A percentile compares a stretch with the other conserved stretches of the same genome.
Evolutionary conservation across 2,113 vertebrate genomes (phyloP).

Genomic region (Cygnus buccinator): DNA sequence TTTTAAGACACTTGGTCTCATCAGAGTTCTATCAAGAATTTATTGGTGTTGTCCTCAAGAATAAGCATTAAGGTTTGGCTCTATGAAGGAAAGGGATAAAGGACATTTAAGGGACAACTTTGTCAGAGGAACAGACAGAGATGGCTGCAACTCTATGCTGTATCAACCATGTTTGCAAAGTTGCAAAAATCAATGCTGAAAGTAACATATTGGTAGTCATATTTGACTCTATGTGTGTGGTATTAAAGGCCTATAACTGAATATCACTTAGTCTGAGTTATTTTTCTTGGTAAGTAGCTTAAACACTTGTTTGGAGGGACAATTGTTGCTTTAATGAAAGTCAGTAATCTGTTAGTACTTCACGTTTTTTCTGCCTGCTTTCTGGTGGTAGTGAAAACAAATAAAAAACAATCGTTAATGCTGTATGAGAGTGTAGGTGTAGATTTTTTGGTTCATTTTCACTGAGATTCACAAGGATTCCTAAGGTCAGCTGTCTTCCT

Average conservation of each 20-base stretch:
- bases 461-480: not conserved
- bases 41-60: not conserved
- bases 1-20: not conserved
- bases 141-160: not conserved
- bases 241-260: not conserved
- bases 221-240: not conserved
- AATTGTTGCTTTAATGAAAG: not conserved
- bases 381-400: not conserved
- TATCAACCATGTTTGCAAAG: not conserved
- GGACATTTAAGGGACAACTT: not conserved
- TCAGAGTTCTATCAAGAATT: not conserved
- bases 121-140: not conserved
- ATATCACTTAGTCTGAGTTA: not conserved
- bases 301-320: not conserved
- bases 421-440: not conserved
- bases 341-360: not conserved
- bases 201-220: not conserved
- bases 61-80: not conserved
- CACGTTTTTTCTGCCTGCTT: not conserved
- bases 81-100: not conserved
- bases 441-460: not conserved
- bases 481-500: not conserved
- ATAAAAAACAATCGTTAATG: not conserved
- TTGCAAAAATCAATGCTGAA: not conserved
- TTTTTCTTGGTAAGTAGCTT: not conserved